Evolutionary conservation across 1,140 invertebrate species (phyloP).

Genomic region (Phortica variegata): DNA sequence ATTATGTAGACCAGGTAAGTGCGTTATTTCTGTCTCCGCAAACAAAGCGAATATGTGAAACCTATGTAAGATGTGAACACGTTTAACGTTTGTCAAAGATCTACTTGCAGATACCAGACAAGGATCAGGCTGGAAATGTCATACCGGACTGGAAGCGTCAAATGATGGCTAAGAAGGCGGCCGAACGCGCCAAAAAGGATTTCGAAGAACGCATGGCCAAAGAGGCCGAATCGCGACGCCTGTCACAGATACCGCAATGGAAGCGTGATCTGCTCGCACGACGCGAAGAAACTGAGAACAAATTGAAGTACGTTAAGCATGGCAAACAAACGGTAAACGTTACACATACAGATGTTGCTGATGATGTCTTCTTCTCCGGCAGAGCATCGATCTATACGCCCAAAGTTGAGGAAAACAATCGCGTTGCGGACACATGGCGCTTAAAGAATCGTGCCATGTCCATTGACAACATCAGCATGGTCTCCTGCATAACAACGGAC

Average conservation of each 20-base stretch:
- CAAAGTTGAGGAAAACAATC: slow-evolving; percentile 64
- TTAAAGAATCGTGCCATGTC: slow-evolving; percentile 62
- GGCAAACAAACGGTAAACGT: neutral
- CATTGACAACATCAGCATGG: slow-evolving; percentile 63
- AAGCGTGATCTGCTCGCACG: slow-evolving; percentile 83
- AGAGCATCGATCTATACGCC: slow-evolving; percentile 68
- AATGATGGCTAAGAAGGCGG: slow-evolving; percentile 90
- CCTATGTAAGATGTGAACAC: neutral
- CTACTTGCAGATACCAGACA: slow-evolving; percentile 78
- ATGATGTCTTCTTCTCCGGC: slow-evolving; percentile 20
- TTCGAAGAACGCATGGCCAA: slow-evolving; percentile 79
- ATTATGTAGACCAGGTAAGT: slow-evolving; percentile 83
- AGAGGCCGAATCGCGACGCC: slow-evolving; percentile 81
- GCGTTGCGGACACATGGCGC: slow-evolving; percentile 60
- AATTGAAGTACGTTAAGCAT: slow-evolving; percentile 64
- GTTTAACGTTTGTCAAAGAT: slow-evolving; percentile 37
- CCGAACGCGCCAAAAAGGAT: slow-evolving; percentile 87
- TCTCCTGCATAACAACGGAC: slow-evolving; percentile 37
- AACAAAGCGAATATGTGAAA: neutral
- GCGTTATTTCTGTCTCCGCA: neutral
- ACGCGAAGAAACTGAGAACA: slow-evolving; percentile 74
- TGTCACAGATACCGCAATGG: slow-evolving; percentile 88
- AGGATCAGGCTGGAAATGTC: slow-evolving; percentile 81
- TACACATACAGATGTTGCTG: slow-evolving; percentile 2
- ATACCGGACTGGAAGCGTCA: slow-evolving; percentile 94